Percentiles rank a stretch among this genome's conserved stretches.
These are phyloP conservation scores for Agriopis leucophaearia DNA, from an alignment of 2,888 invertebrate genomes.

Conservation along the genomic window DNA sequence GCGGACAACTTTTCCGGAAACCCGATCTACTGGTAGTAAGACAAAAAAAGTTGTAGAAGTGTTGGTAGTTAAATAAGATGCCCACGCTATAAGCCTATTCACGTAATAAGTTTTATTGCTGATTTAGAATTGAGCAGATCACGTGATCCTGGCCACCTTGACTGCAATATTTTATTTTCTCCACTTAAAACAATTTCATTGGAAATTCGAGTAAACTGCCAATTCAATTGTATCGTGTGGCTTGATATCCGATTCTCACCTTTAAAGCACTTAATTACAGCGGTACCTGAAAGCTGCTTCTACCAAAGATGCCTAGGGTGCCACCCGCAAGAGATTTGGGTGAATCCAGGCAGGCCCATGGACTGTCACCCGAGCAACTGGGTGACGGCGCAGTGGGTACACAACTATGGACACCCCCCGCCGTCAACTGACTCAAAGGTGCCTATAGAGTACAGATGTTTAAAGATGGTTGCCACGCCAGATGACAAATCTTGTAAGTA, in stretches of 20 bases:
- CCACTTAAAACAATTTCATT: too few species aligned
- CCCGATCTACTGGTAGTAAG: too few species aligned
- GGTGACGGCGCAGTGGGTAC: constrained; percentile 78
- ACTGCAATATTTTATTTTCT: too few species aligned
- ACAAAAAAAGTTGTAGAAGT: too few species aligned
- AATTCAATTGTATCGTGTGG: too few species aligned
- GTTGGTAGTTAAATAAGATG: too few species aligned
- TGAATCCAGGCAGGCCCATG: constrained; percentile 59
- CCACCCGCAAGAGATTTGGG: constrained; percentile 63
- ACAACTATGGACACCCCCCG: constrained; percentile 77
- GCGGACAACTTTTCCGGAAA: too few species aligned
- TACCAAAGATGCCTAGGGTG: constrained; percentile 76
- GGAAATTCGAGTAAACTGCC: too few species aligned
- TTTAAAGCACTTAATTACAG: constrained; percentile 67
- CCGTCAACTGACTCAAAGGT: constrained; percentile 74
- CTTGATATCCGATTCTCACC: neutral
- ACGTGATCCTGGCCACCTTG: too few species aligned
- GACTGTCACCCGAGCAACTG: constrained; percentile 74
- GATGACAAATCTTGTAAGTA: constrained; percentile 78
- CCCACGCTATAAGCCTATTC: too few species aligned
- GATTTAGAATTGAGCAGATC: too few species aligned
- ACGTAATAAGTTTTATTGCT: too few species aligned
- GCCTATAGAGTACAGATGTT: constrained; percentile 75
- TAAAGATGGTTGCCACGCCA: constrained; percentile 81
- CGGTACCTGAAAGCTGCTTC: constrained; percentile 72